Conservation (phyloP, 1,140 invertebrate genomes). For the Brachionus sp. region DNA sequence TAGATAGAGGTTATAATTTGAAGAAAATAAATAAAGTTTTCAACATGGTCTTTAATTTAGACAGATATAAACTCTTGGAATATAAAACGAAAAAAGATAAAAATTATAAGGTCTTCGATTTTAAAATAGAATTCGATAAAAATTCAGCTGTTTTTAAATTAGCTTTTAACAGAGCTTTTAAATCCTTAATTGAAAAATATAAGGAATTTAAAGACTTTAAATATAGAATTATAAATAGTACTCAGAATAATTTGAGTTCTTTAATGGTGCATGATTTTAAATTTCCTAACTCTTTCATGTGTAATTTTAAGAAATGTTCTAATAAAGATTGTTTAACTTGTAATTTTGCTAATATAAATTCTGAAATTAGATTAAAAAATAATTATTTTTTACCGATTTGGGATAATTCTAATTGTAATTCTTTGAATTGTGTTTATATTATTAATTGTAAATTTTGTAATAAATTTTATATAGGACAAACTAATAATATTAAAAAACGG, state of each 20-base stretch:
- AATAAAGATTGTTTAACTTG: neutral
- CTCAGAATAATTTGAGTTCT: neutral
- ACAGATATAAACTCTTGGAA: too few relatives aligned
- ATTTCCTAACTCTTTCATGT: neutral
- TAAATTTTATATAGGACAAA: neutral
- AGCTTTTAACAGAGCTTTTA: neutral
- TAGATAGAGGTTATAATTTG: too few relatives aligned
- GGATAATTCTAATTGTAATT: slow-evolving; percentile 3
- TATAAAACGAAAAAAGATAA: too few relatives aligned
- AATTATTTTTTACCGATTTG: slow-evolving; percentile 9
- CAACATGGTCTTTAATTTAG: too few relatives aligned
- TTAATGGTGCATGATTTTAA: neutral
- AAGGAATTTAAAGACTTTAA: neutral
- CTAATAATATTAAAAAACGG: too few relatives aligned
- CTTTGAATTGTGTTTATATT: neutral
- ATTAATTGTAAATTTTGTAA: slow-evolving; percentile 1
- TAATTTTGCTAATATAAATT: neutral
- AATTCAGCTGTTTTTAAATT: neutral
- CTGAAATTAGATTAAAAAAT: neutral
- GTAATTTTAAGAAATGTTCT: neutral
- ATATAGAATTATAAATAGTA: neutral
- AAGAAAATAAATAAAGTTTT: too few relatives aligned
- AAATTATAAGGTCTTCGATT: too few relatives aligned
- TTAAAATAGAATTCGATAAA: neutral
- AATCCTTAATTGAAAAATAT: neutral